Base-by-base conservation (phyloP, 1,140 invertebrate genomes). In the Acarapis woodi region DNA sequence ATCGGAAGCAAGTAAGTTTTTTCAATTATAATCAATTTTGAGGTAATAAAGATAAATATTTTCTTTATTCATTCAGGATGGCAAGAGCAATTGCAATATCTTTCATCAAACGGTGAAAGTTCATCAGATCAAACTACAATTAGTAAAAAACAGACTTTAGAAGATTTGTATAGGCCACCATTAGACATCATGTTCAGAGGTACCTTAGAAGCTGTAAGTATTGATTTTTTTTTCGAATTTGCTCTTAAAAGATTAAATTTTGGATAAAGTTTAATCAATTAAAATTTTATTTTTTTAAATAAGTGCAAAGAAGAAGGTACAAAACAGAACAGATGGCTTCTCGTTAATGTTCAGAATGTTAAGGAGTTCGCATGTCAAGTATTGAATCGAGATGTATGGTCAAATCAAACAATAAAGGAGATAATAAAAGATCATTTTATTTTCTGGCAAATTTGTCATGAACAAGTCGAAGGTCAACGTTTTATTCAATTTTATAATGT, bases 341-440 rank as follows among this genome's bases (percentile, higher is more conserved):
- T 77, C 44, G 69, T 77, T 0, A 76, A 77, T 53, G 60, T 78
- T 3, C 73, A 78, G 52, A 65, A 75, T 55, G 61, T 70, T 16
- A 56, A 63, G 45, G 72, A 74, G 52, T 77, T 77, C 55, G 52
- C 64, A 8, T 66, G 63, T 44, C 72, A 76, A 53, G 62, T 70
- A 4, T 53, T 77, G 3, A 77, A 76, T 53, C 56, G 73, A 34
- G 73, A 77, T 54, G 63, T 78, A 1, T 77, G 73, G 73, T 66
- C 69, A 2, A 63, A 67, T 43, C 51, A 53, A 35, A 61, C 65
- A 40, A 63, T 76, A 2, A 65, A 68, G 40, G 61, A 61, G 31
- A 58, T 77, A 32, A 53, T 76, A 15, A 62, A 62, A 34, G 60
- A 69, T 43, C 65, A 72, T 53, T 76, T 77, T 50, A 53, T 74